Base-by-base conservation (phyloP, 2,113 vertebrate genomes). In the Notothenia rossii region DNA sequence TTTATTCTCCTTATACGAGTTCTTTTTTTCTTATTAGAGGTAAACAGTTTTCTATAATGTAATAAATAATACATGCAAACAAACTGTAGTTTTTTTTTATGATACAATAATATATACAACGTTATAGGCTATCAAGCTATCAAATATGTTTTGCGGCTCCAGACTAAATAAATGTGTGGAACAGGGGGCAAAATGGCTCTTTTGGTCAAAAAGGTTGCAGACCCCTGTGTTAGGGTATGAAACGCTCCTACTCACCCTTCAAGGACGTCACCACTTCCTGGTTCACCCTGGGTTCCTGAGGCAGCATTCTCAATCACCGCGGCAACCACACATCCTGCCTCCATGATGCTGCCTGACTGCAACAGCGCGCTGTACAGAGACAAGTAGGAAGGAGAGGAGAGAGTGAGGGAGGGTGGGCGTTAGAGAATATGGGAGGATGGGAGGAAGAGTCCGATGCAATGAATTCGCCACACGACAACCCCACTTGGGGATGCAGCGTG, bases 311-410 rank as follows among this genome's bases (percentile, higher is more conserved):
- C 88, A 70, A 93, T 94, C 90, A 90, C 92, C 93, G 93, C 93
- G 90, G 93, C 92, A 93, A 92, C 90, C 89, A 92, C 88, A 55
- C 94, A 93, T 88, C 86, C 91, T 88, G 94, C 90, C 89, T 96
- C 95, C 95, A 92, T 95, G 78, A 79, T 94, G 93, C 86, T 86
- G 87, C 81, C 89, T 89, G 89, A 91, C 93, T 90, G 92, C 93
- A 94, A 92, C 92, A 93, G 93, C 92, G 86, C 83, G 81, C 92
- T 90, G 90, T 88, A 77, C 86, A 89, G 79, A 81, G 83, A 87
- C 75, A 72, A 82, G 86, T 51, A 73, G 85, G 81, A 85, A 85
- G 76, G 69, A 78, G 64, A 63, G 22, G 49, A 53, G 67, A 70
- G 75, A 71, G 65, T 33, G 48, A 74, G 63, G 29, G 55, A 48